Evolutionary conservation across 2,888 invertebrate genomes (phyloP), one percentile per base, ranked within the genome.

Genomic region (Idaea dimidiata): DNA sequence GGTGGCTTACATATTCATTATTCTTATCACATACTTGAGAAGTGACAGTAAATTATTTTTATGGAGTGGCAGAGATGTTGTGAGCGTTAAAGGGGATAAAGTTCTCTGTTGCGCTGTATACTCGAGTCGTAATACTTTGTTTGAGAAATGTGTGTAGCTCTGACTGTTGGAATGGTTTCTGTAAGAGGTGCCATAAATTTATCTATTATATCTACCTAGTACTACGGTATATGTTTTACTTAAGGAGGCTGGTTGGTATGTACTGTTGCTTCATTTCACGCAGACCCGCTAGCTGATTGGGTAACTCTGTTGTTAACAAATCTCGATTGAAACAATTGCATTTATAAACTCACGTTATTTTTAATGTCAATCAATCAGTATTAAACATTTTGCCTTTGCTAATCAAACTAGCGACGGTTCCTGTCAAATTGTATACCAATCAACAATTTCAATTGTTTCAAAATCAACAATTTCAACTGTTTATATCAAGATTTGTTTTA

Each of bases 21-120:
- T 63, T 63, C 63, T 60, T 63, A 60, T 57, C 61, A 63, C 62
- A 43, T 43, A 59, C 59, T n/a, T 54, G 33, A 24, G 24, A 33
- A 54, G 33, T 59, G 57, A 57, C 54, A 16, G 62, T 60, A 62
- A 64, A 61, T 61, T 66, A 62, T 62, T 62, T 62, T 61, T 62
- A 62, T 64, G 59, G 53, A 43, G 56, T 18, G 16, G 17, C 16
- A 7, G 17, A 56, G 56, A 16, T 18, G 56, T 56, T 56, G 17
- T 10, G 43, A 43, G 43, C 18, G 17, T 56, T 56, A 56, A 18
- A 17, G 56, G 18, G 17, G 14, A 17, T 56, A 54, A 54, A 56
- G 56, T 56, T 56, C 7, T 18, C 14, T 56, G 56, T 56, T 17
- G 7, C 56, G 17, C 18, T 17, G n/a, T n/a, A 56, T 18, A 16